These are phyloP conservation scores for Cephalopterus ornatus DNA, from an alignment of 2,113 vertebrate genomes.

Conservation along the genomic window DNA sequence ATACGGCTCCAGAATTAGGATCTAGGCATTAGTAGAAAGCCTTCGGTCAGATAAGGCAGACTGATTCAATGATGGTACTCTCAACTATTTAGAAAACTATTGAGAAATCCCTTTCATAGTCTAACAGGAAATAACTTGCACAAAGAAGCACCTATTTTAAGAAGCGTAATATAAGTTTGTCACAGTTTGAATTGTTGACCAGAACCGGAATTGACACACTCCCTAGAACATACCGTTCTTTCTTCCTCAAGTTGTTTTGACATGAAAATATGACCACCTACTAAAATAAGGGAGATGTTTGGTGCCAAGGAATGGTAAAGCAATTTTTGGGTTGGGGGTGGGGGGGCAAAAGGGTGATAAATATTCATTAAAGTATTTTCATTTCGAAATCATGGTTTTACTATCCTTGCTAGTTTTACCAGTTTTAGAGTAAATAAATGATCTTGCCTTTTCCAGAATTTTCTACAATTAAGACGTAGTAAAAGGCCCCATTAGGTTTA, in stretches of 20 bases:
- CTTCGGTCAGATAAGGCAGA: not conserved
- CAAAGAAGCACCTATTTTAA: not conserved
- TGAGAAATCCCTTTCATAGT: not conserved
- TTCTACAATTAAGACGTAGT: not conserved
- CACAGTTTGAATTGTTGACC: slow-evolving; percentile 39
- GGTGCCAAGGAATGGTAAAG: slow-evolving; percentile 65
- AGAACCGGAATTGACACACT: not conserved
- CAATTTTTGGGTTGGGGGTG: not conserved
- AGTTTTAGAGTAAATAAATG: not conserved
- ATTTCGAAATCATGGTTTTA: slow-evolving; percentile 60
- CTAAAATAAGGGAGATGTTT: slow-evolving; percentile 54
- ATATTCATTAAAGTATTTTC: slow-evolving; percentile 62
- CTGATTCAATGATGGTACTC: not conserved
- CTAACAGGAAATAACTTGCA: not conserved
- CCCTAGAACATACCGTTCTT: slow-evolving; percentile 46
- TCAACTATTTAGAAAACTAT: not conserved
- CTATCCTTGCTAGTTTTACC: not conserved
- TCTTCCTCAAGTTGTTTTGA: slow-evolving; percentile 65
- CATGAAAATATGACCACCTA: slow-evolving; percentile 51
- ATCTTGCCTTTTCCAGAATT: slow-evolving; percentile 11
- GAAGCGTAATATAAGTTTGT: not conserved
- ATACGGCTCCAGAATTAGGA: not conserved
- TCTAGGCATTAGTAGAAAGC: not conserved
- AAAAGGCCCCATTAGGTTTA: not conserved
- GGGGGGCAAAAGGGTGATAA: not conserved